Evolutionary conservation across 2,888 invertebrate species (phyloP), one percentile per base, ranked within the genome.

Genomic region (Clepsis dumicolana): DNA sequence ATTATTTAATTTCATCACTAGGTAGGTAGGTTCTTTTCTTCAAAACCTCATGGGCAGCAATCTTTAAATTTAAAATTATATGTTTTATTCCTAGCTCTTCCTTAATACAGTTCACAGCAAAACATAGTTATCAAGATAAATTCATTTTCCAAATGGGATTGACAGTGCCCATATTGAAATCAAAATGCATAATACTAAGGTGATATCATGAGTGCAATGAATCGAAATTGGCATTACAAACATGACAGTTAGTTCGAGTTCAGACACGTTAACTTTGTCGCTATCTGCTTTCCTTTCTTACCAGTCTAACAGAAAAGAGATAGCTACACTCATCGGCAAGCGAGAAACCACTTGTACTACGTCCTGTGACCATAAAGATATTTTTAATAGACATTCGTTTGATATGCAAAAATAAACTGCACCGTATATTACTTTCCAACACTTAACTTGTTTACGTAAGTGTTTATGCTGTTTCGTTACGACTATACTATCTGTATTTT

Each of bases 341-440:
- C 48, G 10, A 48, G 21, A 48, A 10, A 21, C 48, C 21, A 12
- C 21, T 2, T 12, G 12, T 12, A 7, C 5, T 18, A 44, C 21
- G 21, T 12, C 48, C 18, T 12, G 3, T 3, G 48, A 48, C 25
- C 41, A 38, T 57, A 24, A 41, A 41, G 57, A 57, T 57, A 57
- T 41, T 57, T 56, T 57, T 57, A 38, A 38, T 57, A 25, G 8
- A 5, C 50, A 16, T 44, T 12, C 21, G n/a, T 21, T 44, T 16
- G 24, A 63, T 18, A 56, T 29, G 27, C 44, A 56, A 56, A 54
- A 32, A 32, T 54, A 41, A n/a, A 54, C 44, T 29, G 4, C 29
- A 21, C 14, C 54, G 14, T 21, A 41, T 32, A 24, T 54, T 18
- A 54, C 44, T 29, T 64, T 44, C 14, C 2, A 50, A 25, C 35